Conservation (phyloP, 2,797 vertebrate genomes). For the Epinephelus malabaricus region DNA sequence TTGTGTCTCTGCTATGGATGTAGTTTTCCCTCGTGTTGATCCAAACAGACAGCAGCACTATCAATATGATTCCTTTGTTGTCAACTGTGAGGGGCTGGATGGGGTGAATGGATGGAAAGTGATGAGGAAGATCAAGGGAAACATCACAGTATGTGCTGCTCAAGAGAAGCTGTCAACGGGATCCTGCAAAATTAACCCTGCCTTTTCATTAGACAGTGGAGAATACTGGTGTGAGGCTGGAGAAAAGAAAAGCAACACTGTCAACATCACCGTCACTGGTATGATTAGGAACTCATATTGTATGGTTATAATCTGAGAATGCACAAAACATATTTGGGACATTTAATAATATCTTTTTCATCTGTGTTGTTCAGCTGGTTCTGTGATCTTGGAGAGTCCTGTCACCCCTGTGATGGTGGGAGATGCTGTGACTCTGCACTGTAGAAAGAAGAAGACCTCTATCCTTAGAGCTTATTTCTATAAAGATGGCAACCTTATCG, state of each 20-base stretch:
- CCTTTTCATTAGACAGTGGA: background rate
- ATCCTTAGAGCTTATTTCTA: constrained; percentile 1
- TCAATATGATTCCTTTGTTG: too few relatives aligned
- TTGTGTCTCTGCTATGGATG: too few relatives aligned
- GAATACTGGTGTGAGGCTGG: constrained; percentile 20
- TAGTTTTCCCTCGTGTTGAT: too few relatives aligned
- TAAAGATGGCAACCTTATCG: constrained; percentile 9
- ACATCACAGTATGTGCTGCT: too few relatives aligned
- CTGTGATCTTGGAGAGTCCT: constrained; percentile 48
- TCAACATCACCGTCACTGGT: constrained; percentile 32
- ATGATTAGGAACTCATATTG: background rate
- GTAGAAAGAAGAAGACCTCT: background rate
- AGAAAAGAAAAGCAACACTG: background rate
- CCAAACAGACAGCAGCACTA: too few relatives aligned
- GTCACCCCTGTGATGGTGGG: constrained; percentile 29
- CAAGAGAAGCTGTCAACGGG: background rate
- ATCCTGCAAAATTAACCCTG: background rate
- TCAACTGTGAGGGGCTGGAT: too few relatives aligned
- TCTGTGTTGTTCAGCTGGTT: background rate
- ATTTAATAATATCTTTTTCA: too few relatives aligned
- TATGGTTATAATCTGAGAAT: too few relatives aligned
- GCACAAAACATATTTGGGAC: too few relatives aligned
- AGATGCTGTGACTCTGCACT: constrained; percentile 13
- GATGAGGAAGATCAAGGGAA: too few relatives aligned
- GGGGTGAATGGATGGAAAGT: too few relatives aligned